Evolutionary conservation across 2,113 vertebrate genomes (phyloP).

Genomic region (Ceyx margarethae): DNA sequence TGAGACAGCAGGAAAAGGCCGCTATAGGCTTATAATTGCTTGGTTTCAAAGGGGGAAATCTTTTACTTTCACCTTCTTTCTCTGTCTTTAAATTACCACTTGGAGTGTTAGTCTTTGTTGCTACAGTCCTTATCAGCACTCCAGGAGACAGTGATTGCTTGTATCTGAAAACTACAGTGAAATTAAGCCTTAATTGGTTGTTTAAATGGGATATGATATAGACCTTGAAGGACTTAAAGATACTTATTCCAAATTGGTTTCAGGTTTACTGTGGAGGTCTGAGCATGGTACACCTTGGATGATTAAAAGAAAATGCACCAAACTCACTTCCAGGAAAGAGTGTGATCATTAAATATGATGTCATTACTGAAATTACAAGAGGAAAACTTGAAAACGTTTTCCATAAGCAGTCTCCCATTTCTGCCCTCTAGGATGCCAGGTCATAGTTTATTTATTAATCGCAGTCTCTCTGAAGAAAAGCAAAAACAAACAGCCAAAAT

Average conservation of each 20-base stretch:
- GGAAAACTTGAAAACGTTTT: neutral
- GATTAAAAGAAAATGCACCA: neutral
- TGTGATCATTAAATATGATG: neutral
- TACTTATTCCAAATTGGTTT: neutral
- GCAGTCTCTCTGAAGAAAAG: neutral
- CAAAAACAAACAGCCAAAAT: conserved; percentile 10
- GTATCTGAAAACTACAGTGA: conserved; percentile 47
- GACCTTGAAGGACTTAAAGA: conserved; percentile 44
- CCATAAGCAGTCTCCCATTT: neutral
- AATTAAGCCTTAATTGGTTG: conserved; percentile 66
- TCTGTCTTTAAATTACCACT: conserved; percentile 46
- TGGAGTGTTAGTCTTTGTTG: conserved; percentile 34
- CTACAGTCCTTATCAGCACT: conserved; percentile 44
- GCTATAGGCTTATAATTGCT: conserved; percentile 21
- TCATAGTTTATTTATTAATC: conserved; percentile 21
- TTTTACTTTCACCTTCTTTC: conserved; percentile 29
- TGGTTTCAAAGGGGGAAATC: neutral
- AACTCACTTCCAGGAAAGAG: neutral
- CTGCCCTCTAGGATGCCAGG: neutral
- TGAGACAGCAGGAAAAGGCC: conserved; percentile 20
- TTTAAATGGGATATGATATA: conserved; percentile 36
- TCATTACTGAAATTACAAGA: neutral
- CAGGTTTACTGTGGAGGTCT: neutral
- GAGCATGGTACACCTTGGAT: neutral
- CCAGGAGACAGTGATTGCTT: conserved; percentile 50